A percentile compares a stretch with the other conserved stretches of the same genome.
Evolutionary conservation across 2,888 invertebrate genomes (phyloP).

Genomic region (Archaeoteleia sp.): DNA sequence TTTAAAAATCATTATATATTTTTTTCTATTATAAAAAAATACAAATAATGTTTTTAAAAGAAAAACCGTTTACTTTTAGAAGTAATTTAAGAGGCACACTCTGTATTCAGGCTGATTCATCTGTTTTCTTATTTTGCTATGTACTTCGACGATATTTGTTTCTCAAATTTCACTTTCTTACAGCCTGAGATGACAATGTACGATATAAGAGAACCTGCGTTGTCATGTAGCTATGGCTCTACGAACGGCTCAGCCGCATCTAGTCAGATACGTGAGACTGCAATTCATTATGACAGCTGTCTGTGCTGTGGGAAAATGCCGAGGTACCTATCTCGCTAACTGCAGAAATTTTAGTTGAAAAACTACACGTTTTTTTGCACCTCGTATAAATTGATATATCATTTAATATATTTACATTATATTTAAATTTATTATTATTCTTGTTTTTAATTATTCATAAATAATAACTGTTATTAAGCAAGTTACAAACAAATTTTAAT

Average conservation of each 20-base stretch:
- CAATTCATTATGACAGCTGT: constrained; percentile 75
- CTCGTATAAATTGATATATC: no score
- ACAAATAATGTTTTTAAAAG: no score
- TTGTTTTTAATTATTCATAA: no score
- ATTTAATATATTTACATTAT: no score
- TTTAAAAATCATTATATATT: no score
- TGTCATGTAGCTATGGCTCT: constrained; percentile 63
- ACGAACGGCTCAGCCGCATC: constrained; percentile 42
- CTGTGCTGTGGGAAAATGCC: constrained; percentile 70
- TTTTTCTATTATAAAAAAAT: no score
- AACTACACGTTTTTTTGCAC: background rate
- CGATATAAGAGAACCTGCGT: constrained; percentile 64
- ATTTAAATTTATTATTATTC: no score
- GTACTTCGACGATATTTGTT: constrained; percentile 45
- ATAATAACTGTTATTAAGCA: no score
- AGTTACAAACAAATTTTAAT: no score
- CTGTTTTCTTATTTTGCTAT: constrained; percentile 25
- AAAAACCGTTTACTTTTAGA: no score
- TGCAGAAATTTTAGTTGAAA: constrained; percentile 18
- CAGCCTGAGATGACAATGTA: constrained; percentile 47
- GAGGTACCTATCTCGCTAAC: constrained; percentile 56
- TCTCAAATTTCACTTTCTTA: constrained; percentile 59
- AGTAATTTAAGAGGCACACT: constrained; percentile 8
- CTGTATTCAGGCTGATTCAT: constrained; percentile 25
- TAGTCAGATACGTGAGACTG: constrained; percentile 70